Percentiles rank a stretch among this genome's conserved stretches.
Evolutionary conservation across 1,140 invertebrate species (phyloP).

Genomic region (Ephestia elutella): DNA sequence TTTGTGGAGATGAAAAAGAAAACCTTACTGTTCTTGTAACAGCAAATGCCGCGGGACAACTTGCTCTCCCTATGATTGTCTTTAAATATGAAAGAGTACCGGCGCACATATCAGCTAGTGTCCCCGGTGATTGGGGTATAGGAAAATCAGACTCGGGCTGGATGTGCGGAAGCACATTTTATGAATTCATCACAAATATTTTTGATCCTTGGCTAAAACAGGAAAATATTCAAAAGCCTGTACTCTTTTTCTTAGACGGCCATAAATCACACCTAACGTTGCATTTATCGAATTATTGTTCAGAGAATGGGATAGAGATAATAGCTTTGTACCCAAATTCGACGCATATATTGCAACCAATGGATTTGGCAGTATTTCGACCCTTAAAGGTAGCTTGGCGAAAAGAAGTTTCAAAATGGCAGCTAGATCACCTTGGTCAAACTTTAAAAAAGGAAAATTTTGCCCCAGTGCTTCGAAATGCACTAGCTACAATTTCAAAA

Average conservation of each 20-base stretch:
- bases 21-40: constrained; percentile 27
- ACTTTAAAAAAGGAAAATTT: constrained; percentile 24
- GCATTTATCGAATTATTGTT: constrained; percentile 24
- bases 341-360: constrained; percentile 56
- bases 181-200: constrained; percentile 2
- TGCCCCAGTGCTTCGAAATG: constrained; percentile 16
- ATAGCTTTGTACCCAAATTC: constrained; percentile 45
- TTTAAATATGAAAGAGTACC: constrained; percentile 5
- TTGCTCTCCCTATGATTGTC: constrained; percentile 23
- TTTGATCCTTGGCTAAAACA: constrained; percentile 31
- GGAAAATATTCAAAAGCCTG: constrained; percentile 23
- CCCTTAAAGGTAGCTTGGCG: constrained; percentile 47
- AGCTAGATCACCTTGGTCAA: constrained; percentile 12
- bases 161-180: constrained; percentile 35
- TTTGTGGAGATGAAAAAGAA: constrained; percentile 25
- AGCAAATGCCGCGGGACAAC: constrained; percentile 22
- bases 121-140: constrained; percentile 40
- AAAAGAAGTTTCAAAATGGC: constrained; percentile 33
- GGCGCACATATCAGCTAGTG: constrained; percentile 3
- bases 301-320: constrained; percentile 41
- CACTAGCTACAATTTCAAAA: not conserved
- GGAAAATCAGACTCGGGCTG: constrained; percentile 35
- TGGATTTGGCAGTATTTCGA: constrained; percentile 43
- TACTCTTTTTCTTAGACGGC: constrained; percentile 44
- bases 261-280: constrained; percentile 43